Conservation (phyloP, 2,797 vertebrate genomes). For the Leptatherina wallacei region DNA sequence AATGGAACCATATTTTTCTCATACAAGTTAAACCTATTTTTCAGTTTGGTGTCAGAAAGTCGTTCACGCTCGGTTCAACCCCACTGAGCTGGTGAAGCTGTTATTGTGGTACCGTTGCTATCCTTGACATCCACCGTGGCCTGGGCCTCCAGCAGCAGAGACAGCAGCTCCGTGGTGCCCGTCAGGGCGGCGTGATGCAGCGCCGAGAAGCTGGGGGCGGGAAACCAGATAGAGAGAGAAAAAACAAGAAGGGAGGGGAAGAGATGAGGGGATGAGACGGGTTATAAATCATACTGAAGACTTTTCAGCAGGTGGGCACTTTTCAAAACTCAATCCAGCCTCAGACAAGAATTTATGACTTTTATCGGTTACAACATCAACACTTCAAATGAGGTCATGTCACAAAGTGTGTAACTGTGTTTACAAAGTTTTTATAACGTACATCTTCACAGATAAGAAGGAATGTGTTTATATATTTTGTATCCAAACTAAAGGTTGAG, state of each 20-base stretch:
- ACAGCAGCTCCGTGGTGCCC: constrained; percentile 92
- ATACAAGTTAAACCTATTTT: constrained; percentile 53
- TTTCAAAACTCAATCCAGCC: constrained; percentile 24
- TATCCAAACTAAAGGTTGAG: background rate
- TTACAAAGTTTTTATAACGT: background rate
- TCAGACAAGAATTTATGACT: background rate
- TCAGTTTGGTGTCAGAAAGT: constrained; percentile 39
- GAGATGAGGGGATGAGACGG: constrained; percentile 24
- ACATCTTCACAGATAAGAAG: background rate
- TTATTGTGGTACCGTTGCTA: constrained; percentile 86
- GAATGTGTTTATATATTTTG: background rate
- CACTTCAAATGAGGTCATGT: background rate
- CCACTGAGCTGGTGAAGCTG: constrained; percentile 10
- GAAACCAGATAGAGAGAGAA: background rate
- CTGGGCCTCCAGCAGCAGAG: constrained; percentile 92
- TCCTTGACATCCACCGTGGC: constrained; percentile 95
- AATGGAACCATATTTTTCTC: constrained; percentile 56
- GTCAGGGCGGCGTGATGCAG: constrained; percentile 94
- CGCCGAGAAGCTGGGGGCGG: constrained; percentile 88
- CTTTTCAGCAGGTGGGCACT: constrained; percentile 51
- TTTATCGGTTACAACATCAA: background rate
- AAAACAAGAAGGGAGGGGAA: background rate
- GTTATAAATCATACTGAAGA: constrained; percentile 48
- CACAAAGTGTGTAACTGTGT: background rate
- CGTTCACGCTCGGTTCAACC: constrained; percentile 33